phyloP scores from a whole-genome alignment of 2,113 vertebrate species.

The Rattus rattus region DNA sequence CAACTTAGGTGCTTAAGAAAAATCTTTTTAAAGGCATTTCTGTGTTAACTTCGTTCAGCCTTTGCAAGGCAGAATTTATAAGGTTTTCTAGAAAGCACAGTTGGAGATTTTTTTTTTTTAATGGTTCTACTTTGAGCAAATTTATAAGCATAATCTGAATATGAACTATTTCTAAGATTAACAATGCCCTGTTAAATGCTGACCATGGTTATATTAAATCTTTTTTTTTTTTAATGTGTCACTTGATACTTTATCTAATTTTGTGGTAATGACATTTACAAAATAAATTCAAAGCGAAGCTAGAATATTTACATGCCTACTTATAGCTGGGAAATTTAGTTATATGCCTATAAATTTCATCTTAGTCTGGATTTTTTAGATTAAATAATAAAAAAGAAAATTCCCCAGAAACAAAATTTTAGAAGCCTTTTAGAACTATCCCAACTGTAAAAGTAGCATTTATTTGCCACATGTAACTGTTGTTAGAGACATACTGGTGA shows the following conservation, averaged over 20 bases:
- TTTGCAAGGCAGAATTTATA: constrained; percentile 27
- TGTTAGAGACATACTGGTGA: no score
- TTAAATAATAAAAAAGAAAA: not conserved
- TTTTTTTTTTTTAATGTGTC: no score
- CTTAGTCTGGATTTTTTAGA: not conserved
- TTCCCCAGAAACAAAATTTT: not conserved
- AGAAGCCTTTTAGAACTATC: not conserved
- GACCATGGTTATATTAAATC: constrained; percentile 42
- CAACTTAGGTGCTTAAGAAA: not conserved
- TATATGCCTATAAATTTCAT: not conserved
- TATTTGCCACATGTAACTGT: no score
- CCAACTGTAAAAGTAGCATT: no score
- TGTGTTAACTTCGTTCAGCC: not conserved
- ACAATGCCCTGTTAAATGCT: constrained; percentile 74
- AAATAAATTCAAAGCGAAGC: not conserved
- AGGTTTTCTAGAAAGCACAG: constrained; percentile 54
- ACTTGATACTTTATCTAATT: not conserved
- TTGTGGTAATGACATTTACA: not conserved
- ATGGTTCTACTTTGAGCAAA: constrained; percentile 67
- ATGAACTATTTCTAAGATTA: constrained; percentile 75
- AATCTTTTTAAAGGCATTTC: not conserved
- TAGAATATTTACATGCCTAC: not conserved
- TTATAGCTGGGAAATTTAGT: not conserved
- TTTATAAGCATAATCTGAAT: constrained; percentile 75
- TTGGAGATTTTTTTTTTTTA: constrained; percentile 60